Conservation (phyloP, 2,888 invertebrate genomes). For the Xestia c-nigrum region DNA sequence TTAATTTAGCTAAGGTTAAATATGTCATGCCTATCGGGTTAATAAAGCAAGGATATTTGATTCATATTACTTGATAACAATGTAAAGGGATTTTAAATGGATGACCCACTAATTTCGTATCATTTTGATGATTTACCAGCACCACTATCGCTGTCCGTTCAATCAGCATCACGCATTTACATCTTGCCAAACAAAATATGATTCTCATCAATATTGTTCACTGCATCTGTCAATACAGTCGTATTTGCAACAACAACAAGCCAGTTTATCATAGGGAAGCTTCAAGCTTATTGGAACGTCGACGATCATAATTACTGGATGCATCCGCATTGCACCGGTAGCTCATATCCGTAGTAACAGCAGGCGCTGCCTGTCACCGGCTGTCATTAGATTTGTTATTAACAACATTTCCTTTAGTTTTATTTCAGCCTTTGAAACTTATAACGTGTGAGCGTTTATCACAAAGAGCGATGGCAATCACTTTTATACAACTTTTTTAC, state of each 20-base stretch:
- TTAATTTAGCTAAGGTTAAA: too few relatives aligned
- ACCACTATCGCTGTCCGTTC: neutral
- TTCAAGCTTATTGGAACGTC: conserved; percentile 63
- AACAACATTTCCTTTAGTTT: conserved; percentile 61
- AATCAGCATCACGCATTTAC: conserved; percentile 28
- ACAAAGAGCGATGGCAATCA: neutral
- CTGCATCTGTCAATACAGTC: conserved; percentile 15
- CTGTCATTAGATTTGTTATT: conserved; percentile 57
- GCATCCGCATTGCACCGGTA: conserved; percentile 62
- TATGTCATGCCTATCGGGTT: neutral
- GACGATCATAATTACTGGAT: conserved; percentile 60
- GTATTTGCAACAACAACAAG: conserved; percentile 34
- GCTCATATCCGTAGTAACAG: conserved; percentile 56
- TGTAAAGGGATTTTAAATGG: neutral
- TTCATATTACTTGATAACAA: neutral
- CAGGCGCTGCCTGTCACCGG: conserved; percentile 45
- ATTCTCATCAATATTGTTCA: conserved; percentile 55
- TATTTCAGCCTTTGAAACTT: conserved; percentile 52
- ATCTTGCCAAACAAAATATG: conserved; percentile 43
- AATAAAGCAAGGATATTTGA: neutral
- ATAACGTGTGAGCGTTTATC: conserved; percentile 23
- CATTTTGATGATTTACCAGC: conserved; percentile 22
- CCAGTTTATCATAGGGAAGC: conserved; percentile 47
- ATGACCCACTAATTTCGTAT: neutral
- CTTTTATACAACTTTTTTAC: neutral